phyloP scores from a whole-genome alignment of 1,140 invertebrate species.

The Euura saliciscinereae region DNA sequence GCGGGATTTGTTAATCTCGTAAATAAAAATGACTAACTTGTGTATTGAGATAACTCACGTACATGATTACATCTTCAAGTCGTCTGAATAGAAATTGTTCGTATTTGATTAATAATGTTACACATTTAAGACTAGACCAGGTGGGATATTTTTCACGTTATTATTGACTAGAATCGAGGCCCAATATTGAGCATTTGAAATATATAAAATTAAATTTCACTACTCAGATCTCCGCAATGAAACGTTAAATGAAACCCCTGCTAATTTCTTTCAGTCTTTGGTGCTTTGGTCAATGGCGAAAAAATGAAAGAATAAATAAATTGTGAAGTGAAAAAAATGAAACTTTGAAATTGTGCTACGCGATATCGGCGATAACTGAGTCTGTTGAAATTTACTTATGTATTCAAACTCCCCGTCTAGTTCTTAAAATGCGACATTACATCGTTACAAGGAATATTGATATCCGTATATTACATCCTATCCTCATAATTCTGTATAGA shows the following conservation, averaged over 20 bases:
- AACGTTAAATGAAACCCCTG: not conserved
- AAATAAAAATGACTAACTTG: not conserved
- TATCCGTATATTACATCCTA: not conserved
- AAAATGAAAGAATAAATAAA: not conserved
- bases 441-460: not conserved
- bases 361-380: not conserved
- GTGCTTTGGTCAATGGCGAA: not conserved
- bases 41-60: not conserved
- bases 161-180: not conserved
- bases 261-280: constrained; percentile 1
- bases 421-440: not conserved
- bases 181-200: not conserved
- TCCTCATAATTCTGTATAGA: not conserved
- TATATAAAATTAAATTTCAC: not conserved
- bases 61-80: not conserved
- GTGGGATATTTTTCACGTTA: not conserved
- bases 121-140: constrained; percentile 7
- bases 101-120: not conserved
- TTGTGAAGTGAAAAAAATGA: not conserved
- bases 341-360: not conserved
- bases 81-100: not conserved
- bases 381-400: not conserved
- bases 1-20: not conserved
- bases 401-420: constrained; percentile 3
- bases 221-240: not conserved